Base-by-base conservation (phyloP, 2,113 vertebrate genomes). In the Apaloderma vittatum region DNA sequence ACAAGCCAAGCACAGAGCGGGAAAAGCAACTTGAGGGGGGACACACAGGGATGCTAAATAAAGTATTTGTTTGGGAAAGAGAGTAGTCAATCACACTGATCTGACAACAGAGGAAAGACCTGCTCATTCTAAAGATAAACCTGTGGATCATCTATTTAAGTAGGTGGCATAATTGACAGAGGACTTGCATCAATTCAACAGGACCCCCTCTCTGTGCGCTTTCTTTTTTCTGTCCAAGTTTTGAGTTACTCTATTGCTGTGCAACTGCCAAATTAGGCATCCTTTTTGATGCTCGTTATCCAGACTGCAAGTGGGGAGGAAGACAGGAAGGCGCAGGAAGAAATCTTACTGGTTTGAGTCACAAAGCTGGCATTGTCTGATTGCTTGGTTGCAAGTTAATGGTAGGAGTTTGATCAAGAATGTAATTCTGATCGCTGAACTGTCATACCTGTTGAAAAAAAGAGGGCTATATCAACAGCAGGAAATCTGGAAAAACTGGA, bases 341-440 rank as follows among this genome's bases (percentile, higher is more conserved):
- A 97, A 96, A 94, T 97, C 97, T 98, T 97, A 97, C 97, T 97
- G 97, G 97, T 97, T 97, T 97, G 97, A 97, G 96, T 97, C 97
- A 97, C 96, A 97, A 96, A 97, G 96, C 94, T 97, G 97, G 95
- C 92, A 97, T 87, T 97, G 97, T 94, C 96, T 97, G 96, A 97
- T 93, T 97, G 97, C 97, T 94, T 97, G 96, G 96, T 87, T 92
- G 95, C 96, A 97, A 97, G 96, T 97, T 97, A 97, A 97, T 97
- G 96, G 97, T 96, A 96, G 97, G 96, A 97, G 96, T 97, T 97
- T 97, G 97, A 97, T 97, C 97, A 97, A 97, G 97, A 97, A 97
- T 97, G 96, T 97, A 97, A 97, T 96, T 96, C 93, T 97, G 96
- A 97, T 97, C 76, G 96, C 93, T 97, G 97, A 97, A 97, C 78